Conservation (phyloP, 2,888 invertebrate species). For the Polymixis flavicincta region DNA sequence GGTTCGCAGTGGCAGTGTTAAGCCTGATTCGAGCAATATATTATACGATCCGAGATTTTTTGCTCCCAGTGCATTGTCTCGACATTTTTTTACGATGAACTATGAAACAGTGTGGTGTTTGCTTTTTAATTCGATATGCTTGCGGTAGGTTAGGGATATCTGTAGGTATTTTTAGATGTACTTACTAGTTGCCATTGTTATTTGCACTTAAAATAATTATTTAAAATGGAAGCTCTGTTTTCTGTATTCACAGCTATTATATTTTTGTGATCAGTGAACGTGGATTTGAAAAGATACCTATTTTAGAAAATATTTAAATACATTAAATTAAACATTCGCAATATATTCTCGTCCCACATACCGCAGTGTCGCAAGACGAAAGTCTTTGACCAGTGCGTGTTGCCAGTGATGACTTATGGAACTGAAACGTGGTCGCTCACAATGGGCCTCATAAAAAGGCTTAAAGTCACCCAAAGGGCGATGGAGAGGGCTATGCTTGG, state of each 20-base stretch:
- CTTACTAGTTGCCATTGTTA: constrained; percentile 15
- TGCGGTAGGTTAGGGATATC: constrained; percentile 80
- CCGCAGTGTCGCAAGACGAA: too few relatives aligned
- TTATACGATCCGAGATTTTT: constrained; percentile 82
- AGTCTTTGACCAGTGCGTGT: too few relatives aligned
- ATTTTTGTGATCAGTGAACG: background rate
- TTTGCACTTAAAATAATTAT: constrained; percentile 10
- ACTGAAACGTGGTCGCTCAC: too few relatives aligned
- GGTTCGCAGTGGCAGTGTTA: constrained; percentile 68
- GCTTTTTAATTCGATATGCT: constrained; percentile 75
- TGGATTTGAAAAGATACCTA: background rate
- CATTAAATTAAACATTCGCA: too few relatives aligned
- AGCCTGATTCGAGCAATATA: constrained; percentile 75
- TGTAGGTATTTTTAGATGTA: constrained; percentile 60
- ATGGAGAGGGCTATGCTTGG: too few relatives aligned
- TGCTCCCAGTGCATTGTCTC: constrained; percentile 85
- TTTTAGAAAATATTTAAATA: background rate
- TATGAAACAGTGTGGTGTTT: constrained; percentile 78
- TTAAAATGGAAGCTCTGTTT: background rate
- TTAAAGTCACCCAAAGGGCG: too few relatives aligned
- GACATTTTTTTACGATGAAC: constrained; percentile 78
- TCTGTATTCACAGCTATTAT: background rate
- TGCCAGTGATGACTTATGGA: too few relatives aligned
- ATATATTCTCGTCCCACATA: too few relatives aligned
- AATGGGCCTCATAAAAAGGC: too few relatives aligned